A percentile compares a stretch with the other conserved stretches of the same genome.
Evolutionary conservation across 2,797 vertebrate genomes (phyloP).

Genomic region (Dermochelys coriacea): DNA sequence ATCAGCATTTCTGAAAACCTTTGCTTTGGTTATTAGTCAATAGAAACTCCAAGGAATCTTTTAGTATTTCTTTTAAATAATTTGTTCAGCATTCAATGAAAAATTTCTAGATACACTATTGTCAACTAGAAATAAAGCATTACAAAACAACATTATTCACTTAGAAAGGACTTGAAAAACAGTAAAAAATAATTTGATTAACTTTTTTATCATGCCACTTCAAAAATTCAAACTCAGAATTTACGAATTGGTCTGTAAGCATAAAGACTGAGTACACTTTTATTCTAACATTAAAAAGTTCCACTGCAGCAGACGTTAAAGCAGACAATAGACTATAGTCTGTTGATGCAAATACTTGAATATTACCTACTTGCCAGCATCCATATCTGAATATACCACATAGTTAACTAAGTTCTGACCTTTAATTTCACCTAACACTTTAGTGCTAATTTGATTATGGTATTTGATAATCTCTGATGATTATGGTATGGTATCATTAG

Average conservation of each 20-base stretch:
- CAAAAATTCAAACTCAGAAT: not conserved
- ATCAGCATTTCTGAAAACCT: slow-evolving; percentile 66
- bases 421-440: slow-evolving; percentile 18
- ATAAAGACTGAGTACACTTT: not conserved
- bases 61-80: slow-evolving; percentile 67
- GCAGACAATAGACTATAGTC: not conserved
- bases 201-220: not conserved
- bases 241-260: not conserved
- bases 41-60: slow-evolving; percentile 70
- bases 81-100: slow-evolving; percentile 60
- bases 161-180: not conserved
- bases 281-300: not conserved
- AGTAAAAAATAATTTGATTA: slow-evolving; percentile 14
- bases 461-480: not conserved
- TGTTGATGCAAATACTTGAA: not conserved
- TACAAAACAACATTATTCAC: not conserved
- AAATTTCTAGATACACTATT: slow-evolving; percentile 45
- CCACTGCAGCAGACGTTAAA: not conserved
- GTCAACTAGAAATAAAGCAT: slow-evolving; percentile 39
- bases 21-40: slow-evolving; percentile 62
- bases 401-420: not conserved
- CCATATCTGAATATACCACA: not conserved
- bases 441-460: not conserved
- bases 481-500: not conserved
- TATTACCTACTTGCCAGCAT: not conserved